A percentile compares a stretch with the other conserved stretches of the same genome.
Conservation (phyloP, 2,113 vertebrate genomes). For the Chaenogobius annularis region DNA sequence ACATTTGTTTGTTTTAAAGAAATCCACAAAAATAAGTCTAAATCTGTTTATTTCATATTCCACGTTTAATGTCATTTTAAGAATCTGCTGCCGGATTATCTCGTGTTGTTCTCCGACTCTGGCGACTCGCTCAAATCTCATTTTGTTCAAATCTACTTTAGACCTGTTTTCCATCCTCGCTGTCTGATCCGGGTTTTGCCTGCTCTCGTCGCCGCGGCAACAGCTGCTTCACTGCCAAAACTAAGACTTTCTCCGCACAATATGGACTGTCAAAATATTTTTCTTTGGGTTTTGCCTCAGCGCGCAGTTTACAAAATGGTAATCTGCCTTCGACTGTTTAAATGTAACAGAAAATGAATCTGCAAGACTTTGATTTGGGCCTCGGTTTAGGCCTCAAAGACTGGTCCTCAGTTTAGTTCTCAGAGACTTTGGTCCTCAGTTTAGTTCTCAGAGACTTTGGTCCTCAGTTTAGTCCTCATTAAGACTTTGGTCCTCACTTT, state of each 20-base stretch:
- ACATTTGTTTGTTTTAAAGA: no score
- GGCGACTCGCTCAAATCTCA: conserved; percentile 21
- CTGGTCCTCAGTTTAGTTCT: no score
- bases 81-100: conserved; percentile 39
- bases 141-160: conserved; percentile 39
- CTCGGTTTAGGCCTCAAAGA: no score
- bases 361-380: no score
- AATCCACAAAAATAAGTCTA: background rate
- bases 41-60: conserved; percentile 33
- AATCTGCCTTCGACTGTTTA: no score
- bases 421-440: no score
- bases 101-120: conserved; percentile 31
- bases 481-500: no score
- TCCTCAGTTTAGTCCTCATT: no score
- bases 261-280: background rate
- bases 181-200: conserved; percentile 1
- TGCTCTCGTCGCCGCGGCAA: background rate
- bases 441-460: no score
- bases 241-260: background rate
- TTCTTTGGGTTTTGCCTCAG: background rate
- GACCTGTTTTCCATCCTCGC: background rate
- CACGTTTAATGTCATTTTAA: conserved; percentile 42
- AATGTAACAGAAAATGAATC: no score
- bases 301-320: no score
- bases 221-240: background rate